Evolutionary conservation across 2,888 invertebrate species (phyloP).

Genomic region (Amphipoea lucens): DNA sequence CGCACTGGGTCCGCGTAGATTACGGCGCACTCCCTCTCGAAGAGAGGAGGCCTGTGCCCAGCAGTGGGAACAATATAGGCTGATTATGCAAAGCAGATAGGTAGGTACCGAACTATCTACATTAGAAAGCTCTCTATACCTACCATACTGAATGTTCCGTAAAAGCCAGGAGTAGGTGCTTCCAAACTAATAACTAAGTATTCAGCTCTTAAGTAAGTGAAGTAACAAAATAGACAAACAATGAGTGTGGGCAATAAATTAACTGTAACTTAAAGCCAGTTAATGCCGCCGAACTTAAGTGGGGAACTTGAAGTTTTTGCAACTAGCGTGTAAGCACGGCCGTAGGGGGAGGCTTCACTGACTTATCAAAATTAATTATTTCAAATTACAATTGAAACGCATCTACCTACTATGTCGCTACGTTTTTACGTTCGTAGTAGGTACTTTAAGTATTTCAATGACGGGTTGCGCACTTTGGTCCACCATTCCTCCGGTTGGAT

Average conservation of each 20-base stretch:
- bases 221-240: slow-evolving; percentile 72
- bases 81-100: neutral
- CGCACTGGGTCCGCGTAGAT: neutral
- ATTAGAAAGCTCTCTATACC: neutral
- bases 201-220: slow-evolving; percentile 40
- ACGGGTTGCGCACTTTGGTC: neutral
- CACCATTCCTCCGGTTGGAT: neutral
- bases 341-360: neutral
- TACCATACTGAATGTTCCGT: neutral
- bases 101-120: neutral
- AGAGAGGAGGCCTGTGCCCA: neutral
- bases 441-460: neutral
- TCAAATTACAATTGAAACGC: neutral
- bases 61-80: neutral
- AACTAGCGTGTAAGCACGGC: neutral
- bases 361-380: slow-evolving; percentile 3
- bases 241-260: slow-evolving; percentile 78
- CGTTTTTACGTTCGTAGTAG: neutral
- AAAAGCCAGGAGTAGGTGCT: neutral
- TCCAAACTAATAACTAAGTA: slow-evolving; percentile 34
- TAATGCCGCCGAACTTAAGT: slow-evolving; percentile 46
- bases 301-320: slow-evolving; percentile 75
- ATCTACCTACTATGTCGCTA: neutral
- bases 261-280: slow-evolving; percentile 60
- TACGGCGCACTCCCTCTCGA: neutral